phyloP scores from a whole-genome alignment of 2,797 vertebrate species.

The Moxostoma hubbsi region DNA sequence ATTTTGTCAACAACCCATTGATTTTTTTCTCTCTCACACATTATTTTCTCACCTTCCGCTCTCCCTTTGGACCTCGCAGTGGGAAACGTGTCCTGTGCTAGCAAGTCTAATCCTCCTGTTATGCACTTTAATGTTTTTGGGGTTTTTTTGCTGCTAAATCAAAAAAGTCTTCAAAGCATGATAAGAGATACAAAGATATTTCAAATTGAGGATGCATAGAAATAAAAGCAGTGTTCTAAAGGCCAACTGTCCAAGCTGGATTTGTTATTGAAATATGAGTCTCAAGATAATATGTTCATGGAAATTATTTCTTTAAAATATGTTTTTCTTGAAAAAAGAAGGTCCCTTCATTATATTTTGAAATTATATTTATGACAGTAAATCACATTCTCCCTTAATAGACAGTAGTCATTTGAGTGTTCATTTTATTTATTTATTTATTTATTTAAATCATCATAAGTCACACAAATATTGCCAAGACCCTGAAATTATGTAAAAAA shows the following conservation, averaged over 20 bases:
- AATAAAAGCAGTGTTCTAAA: background rate
- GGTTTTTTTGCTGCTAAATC: conserved; percentile 30
- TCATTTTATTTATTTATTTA: no score
- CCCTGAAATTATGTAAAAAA: no score
- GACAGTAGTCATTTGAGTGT: no score
- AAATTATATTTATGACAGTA: no score
- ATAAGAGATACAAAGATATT: conserved; percentile 29
- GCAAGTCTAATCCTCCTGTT: conserved; percentile 57
- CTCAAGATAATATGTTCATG: background rate
- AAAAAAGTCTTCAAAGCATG: conserved; percentile 63
- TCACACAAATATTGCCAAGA: no score
- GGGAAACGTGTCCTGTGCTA: conserved; percentile 61
- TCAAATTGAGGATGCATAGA: background rate
- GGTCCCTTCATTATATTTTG: no score
- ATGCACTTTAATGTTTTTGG: conserved; percentile 54
- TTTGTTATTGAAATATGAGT: background rate
- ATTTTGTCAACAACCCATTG: conserved; percentile 80
- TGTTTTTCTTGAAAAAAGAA: no score
- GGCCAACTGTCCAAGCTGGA: background rate
- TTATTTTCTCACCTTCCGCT: conserved; percentile 15
- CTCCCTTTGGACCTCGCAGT: conserved; percentile 42
- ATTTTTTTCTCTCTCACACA: conserved; percentile 60
- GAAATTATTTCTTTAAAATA: background rate
- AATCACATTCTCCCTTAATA: no score
- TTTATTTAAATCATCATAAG: no score